A percentile compares a stretch with the other conserved stretches of the same genome.
Conservation (phyloP, 2,888 invertebrate species). For the Temnothorax unifasciatus region DNA sequence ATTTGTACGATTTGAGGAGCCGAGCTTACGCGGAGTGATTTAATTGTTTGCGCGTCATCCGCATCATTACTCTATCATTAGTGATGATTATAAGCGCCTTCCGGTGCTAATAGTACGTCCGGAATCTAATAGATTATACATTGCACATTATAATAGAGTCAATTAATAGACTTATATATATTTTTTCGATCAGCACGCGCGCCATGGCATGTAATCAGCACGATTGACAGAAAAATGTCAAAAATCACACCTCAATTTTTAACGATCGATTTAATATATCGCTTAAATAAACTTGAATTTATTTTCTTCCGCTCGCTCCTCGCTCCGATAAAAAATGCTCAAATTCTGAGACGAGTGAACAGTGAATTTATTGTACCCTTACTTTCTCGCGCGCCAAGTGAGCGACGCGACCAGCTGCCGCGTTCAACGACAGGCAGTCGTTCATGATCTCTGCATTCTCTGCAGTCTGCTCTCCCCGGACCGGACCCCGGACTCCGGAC, state of each 20-base stretch:
- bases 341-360: neutral
- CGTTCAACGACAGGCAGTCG: slow-evolving; percentile 67
- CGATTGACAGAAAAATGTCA: neutral
- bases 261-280: neutral
- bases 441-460: slow-evolving; percentile 46
- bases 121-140: neutral
- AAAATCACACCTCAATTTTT: neutral
- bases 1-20: too few species aligned
- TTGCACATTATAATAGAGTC: too few species aligned
- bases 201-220: neutral
- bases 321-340: too few species aligned
- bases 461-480: too few species aligned
- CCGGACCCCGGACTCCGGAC: too few species aligned
- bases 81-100: neutral
- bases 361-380: slow-evolving; percentile 11
- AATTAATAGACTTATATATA: too few species aligned
- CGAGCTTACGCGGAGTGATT: too few species aligned
- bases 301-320: too few species aligned
- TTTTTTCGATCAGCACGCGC: neutral
- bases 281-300: too few species aligned
- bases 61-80: neutral
- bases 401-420: slow-evolving; percentile 58
- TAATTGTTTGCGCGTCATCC: neutral
- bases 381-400: slow-evolving; percentile 75
- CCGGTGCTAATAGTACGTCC: neutral